A percentile compares a stretch with the other conserved stretches of the same genome.
These are phyloP conservation scores for Atethmia centrago DNA, from an alignment of 2,888 invertebrate genomes.

Conservation along the genomic window DNA sequence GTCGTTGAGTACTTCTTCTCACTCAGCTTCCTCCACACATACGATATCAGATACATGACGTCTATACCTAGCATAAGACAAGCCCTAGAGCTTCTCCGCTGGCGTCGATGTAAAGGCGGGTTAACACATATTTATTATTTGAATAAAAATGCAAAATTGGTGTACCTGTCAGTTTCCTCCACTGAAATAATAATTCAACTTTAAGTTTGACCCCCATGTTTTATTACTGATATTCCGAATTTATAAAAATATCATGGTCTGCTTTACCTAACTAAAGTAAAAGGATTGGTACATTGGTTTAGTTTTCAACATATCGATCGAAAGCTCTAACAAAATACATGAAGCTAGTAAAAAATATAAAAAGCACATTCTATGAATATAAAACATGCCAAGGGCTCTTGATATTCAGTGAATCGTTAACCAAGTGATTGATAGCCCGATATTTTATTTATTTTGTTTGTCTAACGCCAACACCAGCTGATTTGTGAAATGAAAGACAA, in stretches of 20 bases:
- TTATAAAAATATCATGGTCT: not conserved
- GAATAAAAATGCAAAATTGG: no score
- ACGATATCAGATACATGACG: no score
- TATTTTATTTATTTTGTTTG: constrained; percentile 20
- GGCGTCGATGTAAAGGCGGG: no score
- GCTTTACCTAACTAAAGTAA: not conserved
- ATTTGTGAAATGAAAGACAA: not conserved
- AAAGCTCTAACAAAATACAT: not conserved
- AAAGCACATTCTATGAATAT: constrained; percentile 16
- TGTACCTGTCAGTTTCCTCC: no score
- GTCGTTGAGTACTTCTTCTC: no score
- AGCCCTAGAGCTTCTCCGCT: no score
- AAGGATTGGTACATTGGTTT: not conserved
- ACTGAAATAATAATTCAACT: no score
- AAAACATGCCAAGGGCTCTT: constrained; percentile 21
- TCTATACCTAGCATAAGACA: no score
- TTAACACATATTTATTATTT: no score
- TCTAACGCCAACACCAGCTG: not conserved
- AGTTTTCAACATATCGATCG: not conserved
- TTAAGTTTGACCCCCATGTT: not conserved
- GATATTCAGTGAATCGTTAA: constrained; percentile 26
- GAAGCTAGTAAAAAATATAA: not conserved
- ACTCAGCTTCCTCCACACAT: no score
- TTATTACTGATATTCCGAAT: not conserved
- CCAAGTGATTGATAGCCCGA: constrained; percentile 34